These are phyloP conservation scores for Eulemur albifrons DNA, from an alignment of 2,797 vertebrate genomes.

Conservation along the genomic window DNA sequence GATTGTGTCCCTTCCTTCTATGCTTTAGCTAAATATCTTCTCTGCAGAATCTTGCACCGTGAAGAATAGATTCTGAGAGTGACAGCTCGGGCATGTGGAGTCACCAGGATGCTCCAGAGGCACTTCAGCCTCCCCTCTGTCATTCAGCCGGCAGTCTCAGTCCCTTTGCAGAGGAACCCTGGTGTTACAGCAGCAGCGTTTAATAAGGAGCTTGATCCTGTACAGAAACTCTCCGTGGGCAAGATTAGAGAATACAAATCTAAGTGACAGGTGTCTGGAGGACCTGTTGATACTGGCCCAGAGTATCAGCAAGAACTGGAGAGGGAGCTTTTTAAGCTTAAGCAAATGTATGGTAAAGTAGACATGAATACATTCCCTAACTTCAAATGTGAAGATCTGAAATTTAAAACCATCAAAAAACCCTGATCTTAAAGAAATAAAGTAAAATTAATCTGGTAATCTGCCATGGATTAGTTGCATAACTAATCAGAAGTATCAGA, in stretches of 20 bases:
- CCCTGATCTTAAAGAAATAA: conserved; percentile 60
- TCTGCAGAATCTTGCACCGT: not conserved
- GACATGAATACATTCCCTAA: conserved; percentile 92
- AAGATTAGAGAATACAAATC: conserved; percentile 91
- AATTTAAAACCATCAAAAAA: conserved; percentile 86
- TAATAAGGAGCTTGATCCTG: conserved; percentile 91
- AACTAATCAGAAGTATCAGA: conserved; percentile 66
- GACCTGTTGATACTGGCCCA: conserved; percentile 90
- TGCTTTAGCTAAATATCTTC: not conserved
- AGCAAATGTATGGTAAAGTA: conserved; percentile 92
- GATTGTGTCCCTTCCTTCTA: not conserved
- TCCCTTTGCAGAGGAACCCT: conserved; percentile 91
- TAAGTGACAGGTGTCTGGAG: conserved; percentile 89
- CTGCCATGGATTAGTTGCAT: conserved; percentile 36
- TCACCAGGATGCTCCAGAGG: conserved; percentile 90
- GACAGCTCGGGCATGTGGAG: not conserved
- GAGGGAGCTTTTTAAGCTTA: conserved; percentile 91
- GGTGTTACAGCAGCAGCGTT: conserved; percentile 92
- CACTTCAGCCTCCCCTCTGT: conserved; percentile 88
- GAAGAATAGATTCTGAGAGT: not conserved
- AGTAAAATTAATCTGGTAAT: conserved; percentile 41
- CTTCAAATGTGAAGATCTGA: conserved; percentile 93
- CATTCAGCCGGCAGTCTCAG: conserved; percentile 83
- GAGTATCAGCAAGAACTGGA: conserved; percentile 91
- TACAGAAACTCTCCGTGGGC: conserved; percentile 95